Evolutionary conservation across 2,113 vertebrate genomes (phyloP).

Genomic region (Peromyscus californicus): DNA sequence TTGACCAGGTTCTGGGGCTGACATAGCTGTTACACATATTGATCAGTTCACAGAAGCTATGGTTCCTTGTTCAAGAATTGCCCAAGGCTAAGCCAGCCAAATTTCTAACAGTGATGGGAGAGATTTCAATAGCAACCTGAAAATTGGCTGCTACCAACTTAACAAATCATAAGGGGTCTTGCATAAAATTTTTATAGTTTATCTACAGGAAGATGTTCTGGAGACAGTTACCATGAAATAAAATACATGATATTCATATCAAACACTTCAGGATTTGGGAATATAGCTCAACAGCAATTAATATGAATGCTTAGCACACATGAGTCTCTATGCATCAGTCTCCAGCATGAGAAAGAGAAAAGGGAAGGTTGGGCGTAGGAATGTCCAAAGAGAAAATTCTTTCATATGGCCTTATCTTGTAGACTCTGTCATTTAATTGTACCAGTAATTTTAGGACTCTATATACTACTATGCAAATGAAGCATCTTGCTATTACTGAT

Average conservation of each 20-base stretch:
- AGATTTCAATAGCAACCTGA: neutral
- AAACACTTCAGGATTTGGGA: neutral
- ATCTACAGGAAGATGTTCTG: neutral
- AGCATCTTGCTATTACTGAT: neutral
- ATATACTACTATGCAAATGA: neutral
- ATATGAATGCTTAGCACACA: neutral
- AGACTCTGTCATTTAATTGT: neutral
- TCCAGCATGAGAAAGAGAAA: neutral
- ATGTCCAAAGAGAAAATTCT: neutral
- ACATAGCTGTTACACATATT: neutral
- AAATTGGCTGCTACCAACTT: neutral
- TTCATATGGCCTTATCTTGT: neutral
- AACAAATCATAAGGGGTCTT: neutral
- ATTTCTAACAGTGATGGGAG: neutral
- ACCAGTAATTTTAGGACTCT: neutral
- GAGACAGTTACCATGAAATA: neutral
- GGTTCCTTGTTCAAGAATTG: neutral
- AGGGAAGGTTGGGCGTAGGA: neutral
- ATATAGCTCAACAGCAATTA: neutral
- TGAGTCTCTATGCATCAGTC: neutral
- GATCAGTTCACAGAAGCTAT: neutral
- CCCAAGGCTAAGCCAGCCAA: neutral
- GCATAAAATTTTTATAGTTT: neutral
- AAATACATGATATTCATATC: neutral
- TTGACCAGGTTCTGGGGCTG: neutral